Conservation (phyloP, 2,888 invertebrate species). For the Epinotia bilunana region DNA sequence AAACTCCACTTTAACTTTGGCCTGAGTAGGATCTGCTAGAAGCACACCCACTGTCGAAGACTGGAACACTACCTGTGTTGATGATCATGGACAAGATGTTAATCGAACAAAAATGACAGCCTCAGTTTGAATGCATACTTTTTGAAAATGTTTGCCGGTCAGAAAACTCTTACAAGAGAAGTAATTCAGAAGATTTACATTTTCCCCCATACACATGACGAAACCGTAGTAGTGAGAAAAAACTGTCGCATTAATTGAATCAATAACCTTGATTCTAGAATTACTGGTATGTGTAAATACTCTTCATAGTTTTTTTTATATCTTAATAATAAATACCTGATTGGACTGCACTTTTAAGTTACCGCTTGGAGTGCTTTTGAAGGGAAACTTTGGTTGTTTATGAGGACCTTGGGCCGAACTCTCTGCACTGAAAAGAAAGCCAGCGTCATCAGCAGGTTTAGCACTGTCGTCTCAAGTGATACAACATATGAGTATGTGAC, state of each 20-base stretch:
- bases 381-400: constrained; percentile 83
- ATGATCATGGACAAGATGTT: background rate
- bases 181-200: background rate
- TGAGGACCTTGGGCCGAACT: constrained; percentile 63
- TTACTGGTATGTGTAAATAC: background rate
- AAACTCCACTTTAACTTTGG: constrained; percentile 86
- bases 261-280: no score
- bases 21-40: constrained; percentile 87
- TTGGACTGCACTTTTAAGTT: constrained; percentile 88
- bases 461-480: no score
- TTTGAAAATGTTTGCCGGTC: background rate
- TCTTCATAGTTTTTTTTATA: background rate
- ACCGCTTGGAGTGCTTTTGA: constrained; percentile 87
- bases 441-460: no score
- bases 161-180: background rate
- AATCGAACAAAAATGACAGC: background rate
- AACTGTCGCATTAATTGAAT: no score
- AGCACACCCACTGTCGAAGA: constrained; percentile 88
- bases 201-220: no score
- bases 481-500: background rate
- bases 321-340: constrained; percentile 79
- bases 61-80: constrained; percentile 87
- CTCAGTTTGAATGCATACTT: background rate
- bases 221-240: no score
- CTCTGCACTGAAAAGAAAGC: constrained; percentile 58